A percentile compares a stretch with the other conserved stretches of the same genome.
These are phyloP conservation scores for Serranus cabrilla DNA, from an alignment of 2,797 vertebrate species.

Conservation along the genomic window DNA sequence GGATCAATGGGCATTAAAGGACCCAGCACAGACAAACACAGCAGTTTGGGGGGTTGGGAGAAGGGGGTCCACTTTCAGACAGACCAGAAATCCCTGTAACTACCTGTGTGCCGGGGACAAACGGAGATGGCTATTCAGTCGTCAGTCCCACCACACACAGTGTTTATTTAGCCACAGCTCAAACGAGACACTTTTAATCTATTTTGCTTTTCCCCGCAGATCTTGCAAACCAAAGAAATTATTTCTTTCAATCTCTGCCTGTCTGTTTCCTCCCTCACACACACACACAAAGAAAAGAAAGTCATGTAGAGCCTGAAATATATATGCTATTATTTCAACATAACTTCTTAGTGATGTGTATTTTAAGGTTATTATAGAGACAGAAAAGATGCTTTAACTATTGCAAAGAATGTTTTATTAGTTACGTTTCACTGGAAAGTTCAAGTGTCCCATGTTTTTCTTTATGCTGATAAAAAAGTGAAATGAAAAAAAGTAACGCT, in stretches of 20 bases:
- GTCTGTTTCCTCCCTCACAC: constrained; percentile 1
- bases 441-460: background rate
- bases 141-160: constrained; percentile 72
- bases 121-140: constrained; percentile 70
- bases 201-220: constrained; percentile 51
- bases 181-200: constrained; percentile 75
- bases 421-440: background rate
- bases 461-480: background rate
- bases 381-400: background rate
- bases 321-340: background rate
- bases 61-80: constrained; percentile 69
- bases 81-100: constrained; percentile 71
- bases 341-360: background rate
- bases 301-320: background rate
- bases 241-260: constrained; percentile 28
- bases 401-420: background rate
- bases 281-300: background rate
- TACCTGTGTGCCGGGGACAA: constrained; percentile 76
- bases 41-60: constrained; percentile 45
- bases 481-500: too few relatives aligned
- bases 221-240: constrained; percentile 44
- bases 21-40: constrained; percentile 75
- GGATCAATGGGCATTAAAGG: constrained; percentile 83
- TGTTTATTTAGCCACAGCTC: constrained; percentile 79
- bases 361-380: constrained; percentile 2